Percentiles rank a stretch among this genome's conserved stretches.
phyloP scores from a whole-genome alignment of 2,888 invertebrate species.

The Cataglyphis altisquamis region DNA sequence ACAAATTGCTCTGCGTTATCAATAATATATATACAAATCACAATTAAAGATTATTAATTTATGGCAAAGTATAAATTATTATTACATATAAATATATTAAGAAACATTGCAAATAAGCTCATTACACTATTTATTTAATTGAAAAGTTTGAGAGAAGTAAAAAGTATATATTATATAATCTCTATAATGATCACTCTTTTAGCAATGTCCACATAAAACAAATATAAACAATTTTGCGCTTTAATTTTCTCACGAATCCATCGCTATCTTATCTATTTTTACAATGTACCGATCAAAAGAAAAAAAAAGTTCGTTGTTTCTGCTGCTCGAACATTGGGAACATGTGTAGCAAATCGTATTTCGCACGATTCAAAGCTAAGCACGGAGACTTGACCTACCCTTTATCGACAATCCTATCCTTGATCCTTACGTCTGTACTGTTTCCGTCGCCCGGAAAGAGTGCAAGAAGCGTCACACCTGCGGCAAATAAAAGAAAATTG shows the following conservation, averaged over 20 bases:
- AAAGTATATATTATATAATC: background rate
- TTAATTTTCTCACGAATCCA: slow-evolving; percentile 16
- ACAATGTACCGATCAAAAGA: slow-evolving; percentile 89
- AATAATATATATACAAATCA: slow-evolving; percentile 25
- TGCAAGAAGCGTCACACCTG: slow-evolving; percentile 64
- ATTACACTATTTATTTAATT: background rate
- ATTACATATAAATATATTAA: slow-evolving; percentile 8
- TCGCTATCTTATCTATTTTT: slow-evolving; percentile 17
- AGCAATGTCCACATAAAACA: background rate
- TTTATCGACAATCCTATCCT: slow-evolving; percentile 44
- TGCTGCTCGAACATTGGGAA: slow-evolving; percentile 39
- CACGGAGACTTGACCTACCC: slow-evolving; percentile 46
- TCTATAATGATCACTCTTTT: background rate
- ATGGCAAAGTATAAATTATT: background rate
- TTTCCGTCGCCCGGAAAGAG: slow-evolving; percentile 57
- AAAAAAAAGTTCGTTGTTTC: slow-evolving; percentile 37
- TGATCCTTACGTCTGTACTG: slow-evolving; percentile 45
- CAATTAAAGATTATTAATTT: slow-evolving; percentile 42
- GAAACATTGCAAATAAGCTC: background rate
- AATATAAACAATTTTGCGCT: background rate
- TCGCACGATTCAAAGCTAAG: slow-evolving; percentile 22
- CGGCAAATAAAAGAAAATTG: slow-evolving; percentile 57
- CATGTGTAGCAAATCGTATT: slow-evolving; percentile 56
- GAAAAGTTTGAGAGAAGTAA: background rate
- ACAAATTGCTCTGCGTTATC: background rate